phyloP scores from a whole-genome alignment of 2,888 invertebrate species.

The Athetis lepigone region DNA sequence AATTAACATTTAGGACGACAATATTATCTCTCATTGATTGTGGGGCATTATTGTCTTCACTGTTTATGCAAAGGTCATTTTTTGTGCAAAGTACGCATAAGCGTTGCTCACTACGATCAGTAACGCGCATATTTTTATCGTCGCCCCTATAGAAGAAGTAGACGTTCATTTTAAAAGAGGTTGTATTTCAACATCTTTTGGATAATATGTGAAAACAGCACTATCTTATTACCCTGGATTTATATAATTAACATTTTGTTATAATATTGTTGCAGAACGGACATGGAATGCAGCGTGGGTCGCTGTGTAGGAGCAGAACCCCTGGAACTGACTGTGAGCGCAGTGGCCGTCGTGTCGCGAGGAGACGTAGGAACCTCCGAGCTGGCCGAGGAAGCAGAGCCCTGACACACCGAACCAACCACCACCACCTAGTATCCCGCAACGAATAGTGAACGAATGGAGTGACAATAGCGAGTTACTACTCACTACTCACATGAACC shows the following conservation, averaged over 20 bases:
- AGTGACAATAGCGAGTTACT: slow-evolving; percentile 17
- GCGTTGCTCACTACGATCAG: too few relatives aligned
- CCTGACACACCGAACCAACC: slow-evolving; percentile 74
- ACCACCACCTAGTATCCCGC: slow-evolving; percentile 26
- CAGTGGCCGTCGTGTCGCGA: slow-evolving; percentile 71
- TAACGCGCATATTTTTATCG: too few relatives aligned
- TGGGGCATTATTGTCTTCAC: too few relatives aligned
- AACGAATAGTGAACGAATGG: slow-evolving; percentile 41
- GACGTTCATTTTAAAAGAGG: too few relatives aligned
- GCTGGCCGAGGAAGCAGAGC: slow-evolving; percentile 85
- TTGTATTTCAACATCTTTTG: too few relatives aligned
- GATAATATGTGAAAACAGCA: background rate
- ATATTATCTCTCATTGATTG: too few relatives aligned
- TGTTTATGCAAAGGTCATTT: too few relatives aligned
- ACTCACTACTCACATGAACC: slow-evolving; percentile 1
- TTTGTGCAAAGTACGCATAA: too few relatives aligned
- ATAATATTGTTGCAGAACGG: slow-evolving; percentile 74
- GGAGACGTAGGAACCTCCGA: slow-evolving; percentile 74
- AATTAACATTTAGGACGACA: too few relatives aligned
- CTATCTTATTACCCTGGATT: background rate
- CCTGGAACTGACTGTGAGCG: slow-evolving; percentile 76
- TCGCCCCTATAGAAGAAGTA: too few relatives aligned
- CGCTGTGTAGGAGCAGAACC: slow-evolving; percentile 79
- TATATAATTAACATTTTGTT: background rate
- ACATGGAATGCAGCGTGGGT: slow-evolving; percentile 89